Conservation (phyloP, 2,888 invertebrate genomes). For the Conus canariensis region DNA sequence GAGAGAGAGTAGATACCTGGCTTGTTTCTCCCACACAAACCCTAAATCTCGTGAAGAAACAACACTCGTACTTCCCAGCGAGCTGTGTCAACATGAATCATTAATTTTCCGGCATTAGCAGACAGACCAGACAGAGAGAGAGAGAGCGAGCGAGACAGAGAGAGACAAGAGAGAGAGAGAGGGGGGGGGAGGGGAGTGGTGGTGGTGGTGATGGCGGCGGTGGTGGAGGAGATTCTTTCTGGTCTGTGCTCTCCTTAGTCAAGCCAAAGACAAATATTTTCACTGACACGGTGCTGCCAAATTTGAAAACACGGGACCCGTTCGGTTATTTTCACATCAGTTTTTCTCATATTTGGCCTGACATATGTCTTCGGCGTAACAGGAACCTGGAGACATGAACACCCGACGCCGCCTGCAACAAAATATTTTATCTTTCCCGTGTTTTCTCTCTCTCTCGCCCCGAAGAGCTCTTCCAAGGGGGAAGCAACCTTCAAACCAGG, state of each 20-base stretch:
- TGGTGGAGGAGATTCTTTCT: background rate
- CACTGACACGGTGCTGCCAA: constrained; percentile 23
- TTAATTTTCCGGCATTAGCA: constrained; percentile 19
- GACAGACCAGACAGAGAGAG: background rate
- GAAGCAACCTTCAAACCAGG: constrained; percentile 38
- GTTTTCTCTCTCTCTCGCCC: constrained; percentile 44
- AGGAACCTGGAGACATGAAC: constrained; percentile 33
- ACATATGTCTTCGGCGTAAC: constrained; percentile 51
- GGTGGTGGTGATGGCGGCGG: too few species aligned
- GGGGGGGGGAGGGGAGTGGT: too few species aligned
- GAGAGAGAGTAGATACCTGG: background rate
- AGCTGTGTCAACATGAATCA: constrained; percentile 26
- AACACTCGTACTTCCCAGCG: background rate
- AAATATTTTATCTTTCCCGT: constrained; percentile 50
- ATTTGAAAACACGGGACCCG: background rate
- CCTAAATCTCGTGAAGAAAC: background rate
- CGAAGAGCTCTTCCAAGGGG: constrained; percentile 37
- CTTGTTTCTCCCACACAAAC: background rate
- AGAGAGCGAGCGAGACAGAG: background rate
- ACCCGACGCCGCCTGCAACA: constrained; percentile 39
- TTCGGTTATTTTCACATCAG: constrained; percentile 44
- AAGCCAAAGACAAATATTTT: constrained; percentile 33
- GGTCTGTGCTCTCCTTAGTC: background rate
- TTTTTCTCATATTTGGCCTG: constrained; percentile 49
- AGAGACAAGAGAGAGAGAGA: background rate